These are phyloP conservation scores for Leptothorax acervorum DNA, from an alignment of 2,888 invertebrate genomes.

Conservation along the genomic window DNA sequence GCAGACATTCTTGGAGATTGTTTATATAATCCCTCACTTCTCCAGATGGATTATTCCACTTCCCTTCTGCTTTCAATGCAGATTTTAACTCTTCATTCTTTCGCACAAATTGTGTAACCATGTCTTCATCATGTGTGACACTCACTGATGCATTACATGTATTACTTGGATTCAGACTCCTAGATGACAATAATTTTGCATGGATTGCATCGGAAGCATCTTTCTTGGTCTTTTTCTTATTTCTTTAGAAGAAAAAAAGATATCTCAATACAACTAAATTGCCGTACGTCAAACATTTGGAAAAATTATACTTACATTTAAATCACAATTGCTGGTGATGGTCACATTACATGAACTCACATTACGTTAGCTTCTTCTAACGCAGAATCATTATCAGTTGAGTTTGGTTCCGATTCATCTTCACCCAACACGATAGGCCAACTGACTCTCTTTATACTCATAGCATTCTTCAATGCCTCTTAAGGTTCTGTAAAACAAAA, in stretches of 20 bases:
- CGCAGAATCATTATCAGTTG: background rate
- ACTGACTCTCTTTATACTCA: background rate
- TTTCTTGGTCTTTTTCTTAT: too few relatives aligned
- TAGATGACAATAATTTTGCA: background rate
- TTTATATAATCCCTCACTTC: background rate
- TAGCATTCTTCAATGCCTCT: slow-evolving; percentile 5
- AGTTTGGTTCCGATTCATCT: slow-evolving; percentile 1
- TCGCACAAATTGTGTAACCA: background rate
- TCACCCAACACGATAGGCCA: background rate
- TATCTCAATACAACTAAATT: too few relatives aligned
- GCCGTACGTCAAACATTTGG: too few relatives aligned
- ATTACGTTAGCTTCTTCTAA: background rate
- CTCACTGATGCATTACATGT: background rate
- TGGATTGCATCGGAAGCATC: background rate
- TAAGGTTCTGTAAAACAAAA: slow-evolving; percentile 11
- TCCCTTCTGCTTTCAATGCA: background rate
- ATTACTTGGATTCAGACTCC: background rate
- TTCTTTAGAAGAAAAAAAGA: too few relatives aligned
- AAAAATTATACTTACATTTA: too few relatives aligned
- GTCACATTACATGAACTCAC: background rate
- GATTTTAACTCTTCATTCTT: background rate
- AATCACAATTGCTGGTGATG: background rate
- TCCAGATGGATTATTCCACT: background rate
- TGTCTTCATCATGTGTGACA: slow-evolving; percentile 10
- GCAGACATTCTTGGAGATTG: background rate